These are phyloP conservation scores for Cinclus cinclus DNA, from an alignment of 2,113 vertebrate species.

Conservation along the genomic window DNA sequence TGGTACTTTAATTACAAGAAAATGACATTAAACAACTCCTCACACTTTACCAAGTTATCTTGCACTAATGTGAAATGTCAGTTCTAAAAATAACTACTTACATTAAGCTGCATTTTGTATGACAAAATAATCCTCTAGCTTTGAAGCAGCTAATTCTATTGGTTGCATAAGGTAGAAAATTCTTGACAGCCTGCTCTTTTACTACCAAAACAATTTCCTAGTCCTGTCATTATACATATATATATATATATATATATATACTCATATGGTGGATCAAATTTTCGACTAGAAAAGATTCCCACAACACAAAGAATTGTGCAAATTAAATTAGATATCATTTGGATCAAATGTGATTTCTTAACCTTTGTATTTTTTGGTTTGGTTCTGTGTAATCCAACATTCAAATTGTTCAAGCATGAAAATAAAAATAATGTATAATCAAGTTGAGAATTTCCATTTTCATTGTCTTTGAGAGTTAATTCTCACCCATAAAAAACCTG, in stretches of 20 bases:
- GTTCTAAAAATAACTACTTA: constrained; percentile 6
- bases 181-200: neutral
- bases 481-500: neutral
- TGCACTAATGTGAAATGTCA: neutral
- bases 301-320: neutral
- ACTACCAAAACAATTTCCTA: neutral
- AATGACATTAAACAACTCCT: neutral
- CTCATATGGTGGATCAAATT: neutral
- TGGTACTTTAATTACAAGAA: neutral
- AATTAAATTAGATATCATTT: neutral
- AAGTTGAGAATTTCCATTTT: neutral
- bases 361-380: neutral
- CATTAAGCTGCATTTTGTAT: neutral
- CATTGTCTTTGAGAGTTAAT: neutral
- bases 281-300: neutral
- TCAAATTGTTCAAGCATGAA: neutral
- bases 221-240: neutral
- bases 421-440: neutral
- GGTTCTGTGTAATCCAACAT: neutral
- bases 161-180: neutral
- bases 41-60: neutral
- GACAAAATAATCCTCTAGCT: neutral
- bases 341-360: neutral
- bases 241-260: neutral
- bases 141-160: neutral